Base-by-base conservation (phyloP, 1,140 invertebrate genomes). In the Drosophila varians region DNA sequence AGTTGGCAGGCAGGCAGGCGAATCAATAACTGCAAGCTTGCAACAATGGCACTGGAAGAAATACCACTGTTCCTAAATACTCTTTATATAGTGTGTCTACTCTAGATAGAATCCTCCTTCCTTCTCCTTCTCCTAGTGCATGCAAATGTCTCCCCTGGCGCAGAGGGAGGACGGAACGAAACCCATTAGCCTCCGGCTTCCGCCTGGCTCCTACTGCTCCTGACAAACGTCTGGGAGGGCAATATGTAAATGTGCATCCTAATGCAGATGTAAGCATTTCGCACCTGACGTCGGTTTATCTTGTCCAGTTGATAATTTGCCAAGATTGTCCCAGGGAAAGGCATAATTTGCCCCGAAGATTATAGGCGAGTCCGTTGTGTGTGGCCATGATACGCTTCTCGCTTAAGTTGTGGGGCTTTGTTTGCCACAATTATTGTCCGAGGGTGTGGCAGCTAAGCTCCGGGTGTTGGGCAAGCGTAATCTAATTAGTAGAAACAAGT, bases 251-350 rank as follows among this genome's bases (percentile, higher is more conserved):
- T 77, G 48, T 66, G 58, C 46, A 73, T 68, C 43, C 52, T 76
- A 79, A 84, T 78, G 71, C 80, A 62, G 65, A 43, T 75, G 71
- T 58, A 75, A 86, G 65, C 80, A 79, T 45, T 83, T 83, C 60
- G 79, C 79, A 83, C 79, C 79, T 83, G 79, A 56, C 58, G 46
- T 61, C 47, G 55, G 47, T 60, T 73, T 73, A 73, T 73, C 69
- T 73, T 62, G 68, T 74, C 69, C 77, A 54, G 69, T 52, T 60
- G 70, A 78, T 84, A 84, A 83, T 83, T 73, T 70, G 51, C 42
- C 58, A 40, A 58, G 54, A 78, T 66, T 68, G 71, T 34, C 60
- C 58, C 60, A 42, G 62, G 36, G 45, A 64, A 58, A 42, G 38
- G 51, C 57, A 23, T 42, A 68, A 48, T 54, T 49, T 45, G 26